phyloP scores from a whole-genome alignment of 2,113 vertebrate species.

The Crotalus horridus region DNA sequence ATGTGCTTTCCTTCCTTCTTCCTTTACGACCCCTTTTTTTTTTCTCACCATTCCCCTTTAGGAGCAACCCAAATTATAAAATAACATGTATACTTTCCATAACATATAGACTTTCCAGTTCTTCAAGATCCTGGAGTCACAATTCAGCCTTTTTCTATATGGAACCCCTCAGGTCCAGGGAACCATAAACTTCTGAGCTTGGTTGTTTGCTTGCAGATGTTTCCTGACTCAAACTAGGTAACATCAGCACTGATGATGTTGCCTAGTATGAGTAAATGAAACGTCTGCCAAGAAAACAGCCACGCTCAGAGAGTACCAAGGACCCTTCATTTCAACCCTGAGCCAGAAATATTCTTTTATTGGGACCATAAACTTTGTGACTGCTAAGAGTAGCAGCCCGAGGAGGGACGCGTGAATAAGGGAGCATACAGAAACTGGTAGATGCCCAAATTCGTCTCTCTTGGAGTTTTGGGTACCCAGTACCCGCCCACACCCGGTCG shows the following conservation, averaged over 20 bases:
- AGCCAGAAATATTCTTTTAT: neutral
- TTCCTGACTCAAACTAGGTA: neutral
- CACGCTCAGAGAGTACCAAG: neutral
- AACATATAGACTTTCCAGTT: neutral
- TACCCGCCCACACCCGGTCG: neutral
- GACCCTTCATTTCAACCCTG: neutral
- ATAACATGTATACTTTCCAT: neutral
- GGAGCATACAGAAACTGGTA: neutral
- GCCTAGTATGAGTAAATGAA: neutral
- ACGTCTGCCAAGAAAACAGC: neutral
- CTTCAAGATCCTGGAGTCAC: neutral
- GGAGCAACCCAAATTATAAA: neutral
- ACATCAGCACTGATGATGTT: neutral
- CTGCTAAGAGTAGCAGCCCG: neutral
- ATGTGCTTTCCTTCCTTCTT: neutral
- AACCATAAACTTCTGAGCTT: neutral
- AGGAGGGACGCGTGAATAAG: neutral
- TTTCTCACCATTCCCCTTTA: neutral
- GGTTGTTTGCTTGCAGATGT: neutral
- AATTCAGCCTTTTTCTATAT: neutral
- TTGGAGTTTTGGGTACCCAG: neutral
- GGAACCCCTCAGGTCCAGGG: neutral
- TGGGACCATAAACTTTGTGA: neutral
- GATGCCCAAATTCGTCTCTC: neutral
- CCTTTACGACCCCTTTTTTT: neutral